These are phyloP conservation scores for Mormyrus hasselquistii DNA, from an alignment of 2,797 vertebrate species.

Conservation along the genomic window DNA sequence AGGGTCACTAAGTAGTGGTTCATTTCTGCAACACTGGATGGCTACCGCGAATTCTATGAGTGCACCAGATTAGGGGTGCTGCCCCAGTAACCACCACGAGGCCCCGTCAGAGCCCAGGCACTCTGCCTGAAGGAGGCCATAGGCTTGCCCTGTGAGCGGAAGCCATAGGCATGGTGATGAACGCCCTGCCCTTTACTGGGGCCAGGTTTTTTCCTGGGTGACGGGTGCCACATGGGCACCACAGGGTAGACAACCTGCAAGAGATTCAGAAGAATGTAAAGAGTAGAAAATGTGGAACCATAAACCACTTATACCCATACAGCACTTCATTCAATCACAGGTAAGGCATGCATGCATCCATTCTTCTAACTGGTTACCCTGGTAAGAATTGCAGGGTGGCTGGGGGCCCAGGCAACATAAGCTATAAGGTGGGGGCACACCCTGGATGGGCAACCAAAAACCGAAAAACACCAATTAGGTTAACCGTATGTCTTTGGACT, in stretches of 20 bases:
- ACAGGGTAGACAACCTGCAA: conserved; percentile 48
- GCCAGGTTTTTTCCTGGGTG: conserved; percentile 37
- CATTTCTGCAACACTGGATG: conserved; percentile 38
- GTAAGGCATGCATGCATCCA: background rate
- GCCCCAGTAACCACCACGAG: conserved; percentile 47
- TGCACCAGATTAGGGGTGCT: conserved; percentile 35
- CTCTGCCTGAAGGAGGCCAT: conserved; percentile 35
- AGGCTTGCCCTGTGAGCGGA: conserved; percentile 41
- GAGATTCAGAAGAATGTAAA: background rate
- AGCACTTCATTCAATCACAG: background rate
- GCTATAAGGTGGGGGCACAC: background rate
- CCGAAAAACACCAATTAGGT: background rate
- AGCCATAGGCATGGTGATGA: conserved; percentile 40
- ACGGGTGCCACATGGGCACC: conserved; percentile 49
- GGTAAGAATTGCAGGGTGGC: background rate
- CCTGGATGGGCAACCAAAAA: background rate
- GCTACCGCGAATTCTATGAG: conserved; percentile 41
- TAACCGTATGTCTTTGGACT: background rate
- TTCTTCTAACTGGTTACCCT: background rate
- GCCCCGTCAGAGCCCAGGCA: conserved; percentile 47
- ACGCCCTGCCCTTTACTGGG: conserved; percentile 30
- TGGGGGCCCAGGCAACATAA: background rate
- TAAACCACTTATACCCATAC: background rate
- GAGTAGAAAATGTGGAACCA: background rate
- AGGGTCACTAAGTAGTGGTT: conserved; percentile 40